These are phyloP conservation scores for Villa cingulata DNA, from an alignment of 2,888 invertebrate genomes.

Conservation along the genomic window DNA sequence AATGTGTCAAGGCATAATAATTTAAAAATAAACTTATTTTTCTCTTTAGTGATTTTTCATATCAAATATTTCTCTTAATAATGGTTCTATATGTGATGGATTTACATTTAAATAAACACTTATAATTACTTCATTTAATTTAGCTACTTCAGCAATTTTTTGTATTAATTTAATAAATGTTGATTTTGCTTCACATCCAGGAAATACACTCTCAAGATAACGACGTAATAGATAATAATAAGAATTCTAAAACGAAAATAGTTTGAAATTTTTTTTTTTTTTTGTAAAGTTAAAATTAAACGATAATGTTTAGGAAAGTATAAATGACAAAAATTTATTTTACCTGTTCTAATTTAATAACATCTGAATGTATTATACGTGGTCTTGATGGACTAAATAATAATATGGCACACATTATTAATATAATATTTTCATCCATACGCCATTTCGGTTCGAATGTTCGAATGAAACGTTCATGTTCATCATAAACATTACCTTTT, in stretches of 20 bases:
- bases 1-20: no score
- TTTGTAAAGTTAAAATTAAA: neutral
- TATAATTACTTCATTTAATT: constrained; percentile 81
- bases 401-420: constrained; percentile 80
- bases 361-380: constrained; percentile 68
- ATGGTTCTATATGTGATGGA: constrained; percentile 79
- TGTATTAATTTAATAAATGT: constrained; percentile 77
- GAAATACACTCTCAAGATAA: constrained; percentile 69
- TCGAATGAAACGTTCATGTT: constrained; percentile 70
- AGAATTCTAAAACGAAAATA: constrained; percentile 50
- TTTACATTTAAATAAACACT: constrained; percentile 86
- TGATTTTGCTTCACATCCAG: constrained; percentile 76
- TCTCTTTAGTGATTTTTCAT: constrained; percentile 45
- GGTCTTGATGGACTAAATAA: constrained; percentile 76
- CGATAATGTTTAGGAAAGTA: no score
- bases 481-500: constrained; percentile 76
- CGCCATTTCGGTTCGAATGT: constrained; percentile 78
- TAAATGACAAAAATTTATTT: constrained; percentile 6
- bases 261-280: neutral
- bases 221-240: constrained; percentile 78
- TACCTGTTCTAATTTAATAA: constrained; percentile 75
- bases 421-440: constrained; percentile 75
- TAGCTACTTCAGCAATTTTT: constrained; percentile 80
- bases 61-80: constrained; percentile 91
- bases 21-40: no score